Evolutionary conservation across 64 coral and sea anemone genomes (phyloP), one percentile per base, ranked within the genome.

Genomic region (Stylophora pistillata): DNA sequence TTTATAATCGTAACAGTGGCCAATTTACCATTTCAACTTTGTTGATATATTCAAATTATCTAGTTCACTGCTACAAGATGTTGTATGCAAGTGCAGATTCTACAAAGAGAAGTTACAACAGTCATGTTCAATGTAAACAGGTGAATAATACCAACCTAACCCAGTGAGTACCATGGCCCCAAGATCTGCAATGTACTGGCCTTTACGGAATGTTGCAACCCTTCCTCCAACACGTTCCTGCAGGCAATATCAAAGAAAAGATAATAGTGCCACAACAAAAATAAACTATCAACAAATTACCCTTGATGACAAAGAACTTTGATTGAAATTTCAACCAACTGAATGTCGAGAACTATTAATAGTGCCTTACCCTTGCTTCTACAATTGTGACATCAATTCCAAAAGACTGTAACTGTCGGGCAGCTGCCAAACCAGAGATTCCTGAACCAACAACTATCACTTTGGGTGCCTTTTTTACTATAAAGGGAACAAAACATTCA

Each of bases 111-210:
- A 76, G 17, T 7, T 41, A 32, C 16, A 76, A 33, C 30, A n/a
- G 13, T n/a, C n/a, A n/a, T n/a, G n/a, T 13, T 23, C 3, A 21
- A 34, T n/a, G 58, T 58, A 1, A n/a, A 3, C 14, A 52, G 18
- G 18, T 37, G 21, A 64, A 29, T 23, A 61, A 20, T 64, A 31
- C 89, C 84, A 54, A 98, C 96, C 96, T 75, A 98, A 81, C 15
- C 96, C 96, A 72, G 96, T 98, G 15, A 98, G 86, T 57, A 98
- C 96, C 96, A 98, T 98, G 20, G 96, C 96, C 9, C 96, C 96
- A 54, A 98, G 87, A 86, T 98, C 96, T 61, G 96, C 96, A 30
- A 98, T 98, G 72, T 92, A 98, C 55, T 98, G 96, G 41, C 96
- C 96, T 85, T 98, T 94, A 55, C 96, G 96, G 56, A 98, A 98